Evolutionary conservation across 2,113 vertebrate genomes (phyloP), one percentile per base, ranked within the genome.

Genomic region (Alethe diademata): DNA sequence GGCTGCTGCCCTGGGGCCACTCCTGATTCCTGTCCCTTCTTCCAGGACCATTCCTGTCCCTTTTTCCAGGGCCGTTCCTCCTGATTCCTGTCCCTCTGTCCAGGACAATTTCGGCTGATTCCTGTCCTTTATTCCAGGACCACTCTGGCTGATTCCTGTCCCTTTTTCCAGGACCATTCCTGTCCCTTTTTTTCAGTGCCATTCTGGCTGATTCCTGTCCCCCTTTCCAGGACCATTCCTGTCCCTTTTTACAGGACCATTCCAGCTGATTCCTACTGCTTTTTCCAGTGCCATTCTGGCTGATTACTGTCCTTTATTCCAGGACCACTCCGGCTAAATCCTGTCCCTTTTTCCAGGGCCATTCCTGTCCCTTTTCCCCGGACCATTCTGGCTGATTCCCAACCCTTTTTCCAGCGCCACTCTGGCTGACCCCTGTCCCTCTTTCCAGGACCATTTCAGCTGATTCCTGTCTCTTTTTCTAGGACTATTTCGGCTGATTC

Each of bases 401-500:
- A 26, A 2, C 26, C 42, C 26, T 3, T 31, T 31, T 36, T 3
- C 19, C n/a, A 11, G 25, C 0, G 2, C 11, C 10, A 23, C 4
- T 17, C 24, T 1, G 0, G 13, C 38, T 16, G 1, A 57, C 26
- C 3, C 40, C 14, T 28, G 29, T 15, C 38, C 31, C 51, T 5
- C 43, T 28, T 22, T 6, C 53, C 53, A 47, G 45, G 9, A 10
- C 45, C 45, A 47, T 47, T 11, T 19, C 6, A 0, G 8, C 42
- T 10, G 6, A 45, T 13, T 4, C 25, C 33, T 45, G 42, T 2
- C 25, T 26, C 26, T 6, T 43, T 45, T 43, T 2, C 61, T 33
- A 5, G 10, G 0, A 0, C 12, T 10, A 33, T 2, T 6, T 22
- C 6, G 0, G 6, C 17, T 4, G 8, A 58, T 48, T 1, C 42